Conservation (phyloP, 2,888 invertebrate genomes). For the Nematopogon swammerdamellus region DNA sequence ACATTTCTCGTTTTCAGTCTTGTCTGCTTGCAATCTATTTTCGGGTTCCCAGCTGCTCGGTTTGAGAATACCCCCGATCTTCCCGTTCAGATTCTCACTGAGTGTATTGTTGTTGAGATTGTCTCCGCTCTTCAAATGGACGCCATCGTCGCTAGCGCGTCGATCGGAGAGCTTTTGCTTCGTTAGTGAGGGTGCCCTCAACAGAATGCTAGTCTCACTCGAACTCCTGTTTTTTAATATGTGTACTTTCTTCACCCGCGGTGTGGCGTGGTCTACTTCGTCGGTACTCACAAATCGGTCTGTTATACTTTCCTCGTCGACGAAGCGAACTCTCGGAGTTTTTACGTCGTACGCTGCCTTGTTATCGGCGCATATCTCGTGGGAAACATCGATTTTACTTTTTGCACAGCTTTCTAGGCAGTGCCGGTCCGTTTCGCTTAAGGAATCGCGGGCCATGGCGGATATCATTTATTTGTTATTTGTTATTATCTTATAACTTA, state of each 20-base stretch:
- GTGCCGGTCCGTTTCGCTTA: conserved; percentile 45
- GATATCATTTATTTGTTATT: background rate
- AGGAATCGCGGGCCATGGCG: conserved; percentile 46
- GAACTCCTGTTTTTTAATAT: conserved; percentile 50
- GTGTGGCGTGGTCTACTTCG: conserved; percentile 40
- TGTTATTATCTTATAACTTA: too few relatives aligned
- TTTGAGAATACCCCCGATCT: conserved; percentile 17
- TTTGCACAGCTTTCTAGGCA: conserved; percentile 36
- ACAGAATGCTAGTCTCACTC: conserved; percentile 45
- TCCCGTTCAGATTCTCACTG: conserved; percentile 40
- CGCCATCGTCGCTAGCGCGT: conserved; percentile 31
- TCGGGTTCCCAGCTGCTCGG: conserved; percentile 18
- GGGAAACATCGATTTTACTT: conserved; percentile 33
- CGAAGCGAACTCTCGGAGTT: conserved; percentile 43
- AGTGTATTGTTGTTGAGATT: conserved; percentile 38
- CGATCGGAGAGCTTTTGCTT: conserved; percentile 35
- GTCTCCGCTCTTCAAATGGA: conserved; percentile 17
- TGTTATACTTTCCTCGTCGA: conserved; percentile 48
- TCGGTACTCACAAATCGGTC: conserved; percentile 46
- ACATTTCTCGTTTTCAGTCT: conserved; percentile 26
- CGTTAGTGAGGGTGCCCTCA: conserved; percentile 40
- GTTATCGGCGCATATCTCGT: conserved; percentile 31
- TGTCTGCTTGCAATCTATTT: conserved; percentile 17
- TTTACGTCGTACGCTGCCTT: conserved; percentile 25
- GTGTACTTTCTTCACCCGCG: conserved; percentile 47